These are phyloP conservation scores for Oceanites oceanicus DNA, from an alignment of 2,113 vertebrate genomes.

Conservation along the genomic window DNA sequence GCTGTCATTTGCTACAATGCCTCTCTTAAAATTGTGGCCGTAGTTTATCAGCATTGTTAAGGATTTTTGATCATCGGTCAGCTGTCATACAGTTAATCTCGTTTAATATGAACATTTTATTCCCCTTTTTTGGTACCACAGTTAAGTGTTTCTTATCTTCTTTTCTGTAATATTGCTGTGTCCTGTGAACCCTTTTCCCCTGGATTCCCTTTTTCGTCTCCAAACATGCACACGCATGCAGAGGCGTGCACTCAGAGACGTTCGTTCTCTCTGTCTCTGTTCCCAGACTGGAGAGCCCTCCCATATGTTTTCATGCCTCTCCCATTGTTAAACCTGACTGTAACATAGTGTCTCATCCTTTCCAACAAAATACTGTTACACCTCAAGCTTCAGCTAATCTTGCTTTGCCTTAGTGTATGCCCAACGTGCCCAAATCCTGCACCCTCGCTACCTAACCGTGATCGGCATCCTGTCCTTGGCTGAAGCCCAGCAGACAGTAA, in stretches of 20 bases:
- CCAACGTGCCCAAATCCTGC: not conserved
- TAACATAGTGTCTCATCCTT: not conserved
- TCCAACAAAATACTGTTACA: not conserved
- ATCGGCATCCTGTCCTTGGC: not conserved
- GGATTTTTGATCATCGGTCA: not conserved
- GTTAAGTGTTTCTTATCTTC: not conserved
- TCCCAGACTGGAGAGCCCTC: not conserved
- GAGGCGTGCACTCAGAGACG: rapidly evolving
- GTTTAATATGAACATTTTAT: not conserved
- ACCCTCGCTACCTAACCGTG: not conserved
- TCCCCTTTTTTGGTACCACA: not conserved
- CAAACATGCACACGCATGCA: rapidly evolving
- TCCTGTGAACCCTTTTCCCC: not conserved
- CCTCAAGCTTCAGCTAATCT: not conserved
- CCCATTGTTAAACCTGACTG: not conserved
- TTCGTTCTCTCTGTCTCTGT: not conserved
- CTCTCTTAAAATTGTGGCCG: not conserved
- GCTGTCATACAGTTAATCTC: not conserved
- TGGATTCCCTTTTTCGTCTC: not conserved
- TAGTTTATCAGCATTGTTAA: not conserved
- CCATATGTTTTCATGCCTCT: not conserved
- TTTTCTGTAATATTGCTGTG: not conserved
- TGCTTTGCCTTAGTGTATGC: not conserved
- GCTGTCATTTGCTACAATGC: not conserved
- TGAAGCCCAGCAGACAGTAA: not conserved